These are phyloP conservation scores for Anoplolepis gracilipes DNA, from an alignment of 1,140 invertebrate genomes.

Conservation along the genomic window DNA sequence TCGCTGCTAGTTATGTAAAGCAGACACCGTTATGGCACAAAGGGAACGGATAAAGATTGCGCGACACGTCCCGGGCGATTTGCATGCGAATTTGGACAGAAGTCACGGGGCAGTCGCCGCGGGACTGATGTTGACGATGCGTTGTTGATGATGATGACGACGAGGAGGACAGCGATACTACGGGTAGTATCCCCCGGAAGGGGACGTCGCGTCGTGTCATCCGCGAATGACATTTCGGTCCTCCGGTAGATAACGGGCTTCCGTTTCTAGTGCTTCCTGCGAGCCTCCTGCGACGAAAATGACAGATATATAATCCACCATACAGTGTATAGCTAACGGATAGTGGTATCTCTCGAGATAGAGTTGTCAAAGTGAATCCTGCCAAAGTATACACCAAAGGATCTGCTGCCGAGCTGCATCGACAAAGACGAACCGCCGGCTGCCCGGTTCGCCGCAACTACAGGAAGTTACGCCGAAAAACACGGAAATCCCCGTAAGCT, in stretches of 20 bases:
- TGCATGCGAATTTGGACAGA: conserved; percentile 50
- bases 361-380: conserved; percentile 58
- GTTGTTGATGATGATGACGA: conserved; percentile 20
- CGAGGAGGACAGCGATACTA: conserved; percentile 25
- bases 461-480: conserved; percentile 39
- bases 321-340: neutral
- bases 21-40: conserved; percentile 14
- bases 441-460: neutral
- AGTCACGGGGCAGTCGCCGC: conserved; percentile 12
- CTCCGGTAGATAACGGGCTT: conserved; percentile 62
- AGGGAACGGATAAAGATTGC: conserved; percentile 30
- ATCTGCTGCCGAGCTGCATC: conserved; percentile 43
- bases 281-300: conserved; percentile 55
- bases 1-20: conserved; percentile 46
- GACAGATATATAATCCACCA: conserved; percentile 61
- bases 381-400: conserved; percentile 40
- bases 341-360: conserved; percentile 50
- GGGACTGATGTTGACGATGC: neutral
- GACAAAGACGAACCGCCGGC: neutral
- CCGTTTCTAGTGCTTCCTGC: conserved; percentile 62
- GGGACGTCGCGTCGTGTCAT: conserved; percentile 58
- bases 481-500: conserved; percentile 1
- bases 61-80: conserved; percentile 42
- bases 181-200: conserved; percentile 59
- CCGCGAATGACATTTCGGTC: conserved; percentile 51